Percentiles rank a stretch among this genome's conserved stretches.
Conservation (phyloP, 2,888 invertebrate genomes). For the Epinotia bilunana region DNA sequence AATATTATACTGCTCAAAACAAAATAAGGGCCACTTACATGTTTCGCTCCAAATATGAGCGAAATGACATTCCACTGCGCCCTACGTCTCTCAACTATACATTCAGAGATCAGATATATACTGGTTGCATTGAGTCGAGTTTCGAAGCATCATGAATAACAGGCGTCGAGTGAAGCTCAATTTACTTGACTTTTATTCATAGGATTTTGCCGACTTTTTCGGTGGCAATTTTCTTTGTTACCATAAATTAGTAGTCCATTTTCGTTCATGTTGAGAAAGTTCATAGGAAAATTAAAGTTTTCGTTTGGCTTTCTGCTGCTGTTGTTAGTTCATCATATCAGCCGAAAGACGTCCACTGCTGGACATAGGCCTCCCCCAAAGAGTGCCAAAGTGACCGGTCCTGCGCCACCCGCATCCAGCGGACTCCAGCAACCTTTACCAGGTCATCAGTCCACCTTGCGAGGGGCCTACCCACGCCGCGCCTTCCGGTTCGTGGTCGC, state of each 20-base stretch:
- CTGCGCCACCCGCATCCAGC: no score
- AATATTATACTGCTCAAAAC: slow-evolving; percentile 35
- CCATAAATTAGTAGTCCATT: slow-evolving; percentile 56
- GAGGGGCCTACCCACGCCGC: no score
- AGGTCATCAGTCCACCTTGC: no score
- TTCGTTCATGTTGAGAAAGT: slow-evolving; percentile 45
- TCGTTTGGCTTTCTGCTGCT: background rate
- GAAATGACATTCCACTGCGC: no score
- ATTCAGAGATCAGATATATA: background rate
- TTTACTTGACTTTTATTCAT: slow-evolving; percentile 70
- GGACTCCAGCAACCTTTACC: no score
- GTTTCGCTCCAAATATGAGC: no score
- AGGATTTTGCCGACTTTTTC: slow-evolving; percentile 58
- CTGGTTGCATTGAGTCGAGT: background rate
- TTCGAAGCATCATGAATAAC: slow-evolving; percentile 46
- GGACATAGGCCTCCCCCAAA: no score
- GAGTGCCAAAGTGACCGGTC: no score
- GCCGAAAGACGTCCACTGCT: no score
- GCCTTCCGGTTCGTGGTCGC: no score
- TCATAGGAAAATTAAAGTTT: slow-evolving; percentile 40
- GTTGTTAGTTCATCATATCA: background rate
- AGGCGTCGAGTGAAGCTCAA: slow-evolving; percentile 52
- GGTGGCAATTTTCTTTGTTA: slow-evolving; percentile 64
- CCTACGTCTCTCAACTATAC: no score
- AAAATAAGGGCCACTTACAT: no score